Conservation (phyloP, 2,797 vertebrate genomes). For the Moxostoma hubbsi region DNA sequence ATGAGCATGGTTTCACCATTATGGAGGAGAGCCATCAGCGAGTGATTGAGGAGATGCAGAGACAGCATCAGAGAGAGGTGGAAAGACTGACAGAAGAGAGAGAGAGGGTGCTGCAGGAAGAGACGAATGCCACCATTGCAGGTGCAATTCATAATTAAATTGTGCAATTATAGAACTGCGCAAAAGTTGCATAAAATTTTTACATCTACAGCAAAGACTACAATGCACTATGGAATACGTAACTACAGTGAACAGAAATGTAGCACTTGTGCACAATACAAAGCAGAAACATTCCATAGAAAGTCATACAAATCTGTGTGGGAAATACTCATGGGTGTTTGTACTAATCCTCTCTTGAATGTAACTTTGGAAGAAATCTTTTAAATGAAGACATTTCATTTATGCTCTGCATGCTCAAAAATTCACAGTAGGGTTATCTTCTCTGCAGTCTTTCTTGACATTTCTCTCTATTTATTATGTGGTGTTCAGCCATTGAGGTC, state of each 20-base stretch:
- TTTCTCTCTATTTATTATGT: conserved; percentile 10
- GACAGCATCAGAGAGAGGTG: conserved; percentile 89
- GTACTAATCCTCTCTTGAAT: background rate
- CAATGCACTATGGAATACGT: no score
- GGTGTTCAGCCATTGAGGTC: conserved; percentile 85
- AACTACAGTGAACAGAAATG: no score
- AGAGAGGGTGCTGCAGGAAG: conserved; percentile 88
- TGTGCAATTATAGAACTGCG: no score
- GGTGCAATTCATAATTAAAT: conserved; percentile 75
- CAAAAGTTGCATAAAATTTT: no score
- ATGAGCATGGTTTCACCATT: conserved; percentile 83
- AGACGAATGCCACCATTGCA: conserved; percentile 90
- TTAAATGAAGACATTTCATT: background rate
- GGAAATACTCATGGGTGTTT: no score
- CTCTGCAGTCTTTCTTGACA: background rate
- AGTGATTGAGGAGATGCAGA: conserved; percentile 87
- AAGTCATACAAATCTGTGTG: no score
- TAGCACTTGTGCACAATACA: no score
- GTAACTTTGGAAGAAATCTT: background rate
- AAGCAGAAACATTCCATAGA: no score
- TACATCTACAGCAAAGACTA: no score
- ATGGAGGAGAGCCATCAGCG: conserved; percentile 91
- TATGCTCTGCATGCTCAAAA: background rate
- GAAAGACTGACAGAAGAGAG: conserved; percentile 89
- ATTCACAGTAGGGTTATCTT: background rate